Evolutionary conservation across 2,113 vertebrate species (phyloP), one percentile per base, ranked within the genome.

Genomic region (Macaca fascicularis): DNA sequence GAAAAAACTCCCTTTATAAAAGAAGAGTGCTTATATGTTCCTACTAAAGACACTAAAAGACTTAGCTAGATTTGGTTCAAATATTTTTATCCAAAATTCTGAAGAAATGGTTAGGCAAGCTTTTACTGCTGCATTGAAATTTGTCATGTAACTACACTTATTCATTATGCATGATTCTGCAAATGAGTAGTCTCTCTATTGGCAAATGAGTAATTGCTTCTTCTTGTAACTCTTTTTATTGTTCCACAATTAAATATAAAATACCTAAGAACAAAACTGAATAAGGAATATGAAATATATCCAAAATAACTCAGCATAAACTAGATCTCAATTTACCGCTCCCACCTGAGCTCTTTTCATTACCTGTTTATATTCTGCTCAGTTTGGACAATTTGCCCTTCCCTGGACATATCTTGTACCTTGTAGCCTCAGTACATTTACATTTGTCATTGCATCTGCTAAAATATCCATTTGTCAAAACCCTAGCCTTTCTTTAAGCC

Each of bases 51-150:
- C 13, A 13, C 9, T 55, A 70, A 7, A 0, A 80, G 0, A 35
- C 45, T 90, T 70, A 88, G 20, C 13, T 84, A 10, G 82, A 23
- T 69, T 78, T 81, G 27, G 0, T 22, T 88, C 19, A 72, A 89
- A 70, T 22, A 87, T 17, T 94, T 78, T 69, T 67, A 45, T 43
- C 10, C 4, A 91, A 59, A 87, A 81, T 50, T 91, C 90, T 96
- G 35, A 67, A 8, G 13, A 57, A 83, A 92, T 84, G 43, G 38
- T 83, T 83, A 93, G 59, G 50, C 40, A 96, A 89, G 43, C 8
- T 59, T 95, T 90, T 91, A 74, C 22, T 70, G 19, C 93, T 96
- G 90, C 76, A 83, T 83, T 91, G 64, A 96, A 90, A 94, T 93
- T n/a, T 70, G 43, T n/a, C 67, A 43, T 13, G 19, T 43, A 87